Evolutionary conservation across 2,888 invertebrate species (phyloP).

Genomic region (Geotrupes spiniger): DNA sequence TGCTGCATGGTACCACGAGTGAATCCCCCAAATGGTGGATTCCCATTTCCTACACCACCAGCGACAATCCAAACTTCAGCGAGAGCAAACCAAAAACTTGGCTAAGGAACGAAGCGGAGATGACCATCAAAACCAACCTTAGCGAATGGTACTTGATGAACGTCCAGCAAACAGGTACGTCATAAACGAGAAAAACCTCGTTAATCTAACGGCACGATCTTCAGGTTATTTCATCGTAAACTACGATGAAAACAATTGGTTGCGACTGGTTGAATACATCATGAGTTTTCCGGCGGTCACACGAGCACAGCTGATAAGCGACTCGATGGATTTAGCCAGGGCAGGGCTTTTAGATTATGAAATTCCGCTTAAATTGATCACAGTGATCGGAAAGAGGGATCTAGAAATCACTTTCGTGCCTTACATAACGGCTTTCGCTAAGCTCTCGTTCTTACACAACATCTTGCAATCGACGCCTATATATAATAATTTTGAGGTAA

Average conservation of each 20-base stretch:
- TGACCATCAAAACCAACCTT: slow-evolving; percentile 35
- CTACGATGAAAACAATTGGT: slow-evolving; percentile 63
- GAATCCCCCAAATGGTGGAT: slow-evolving; percentile 49
- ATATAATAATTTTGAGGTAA: slow-evolving; percentile 60
- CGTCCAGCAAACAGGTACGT: slow-evolving; percentile 60
- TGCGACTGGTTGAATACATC: slow-evolving; percentile 54
- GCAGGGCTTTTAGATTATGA: slow-evolving; percentile 58
- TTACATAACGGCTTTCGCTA: slow-evolving; percentile 58
- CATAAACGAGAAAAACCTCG: too few relatives aligned
- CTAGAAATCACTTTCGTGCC: slow-evolving; percentile 53
- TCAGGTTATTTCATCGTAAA: slow-evolving; percentile 65
- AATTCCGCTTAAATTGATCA: slow-evolving; percentile 55
- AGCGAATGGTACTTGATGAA: slow-evolving; percentile 63
- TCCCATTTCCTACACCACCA: slow-evolving; percentile 52
- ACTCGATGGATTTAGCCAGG: slow-evolving; percentile 60
- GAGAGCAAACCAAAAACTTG: slow-evolving; percentile 52
- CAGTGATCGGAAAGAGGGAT: slow-evolving; percentile 54
- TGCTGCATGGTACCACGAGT: slow-evolving; percentile 23
- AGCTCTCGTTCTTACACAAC: slow-evolving; percentile 57
- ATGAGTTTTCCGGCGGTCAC: slow-evolving; percentile 58
- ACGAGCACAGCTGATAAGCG: slow-evolving; percentile 68
- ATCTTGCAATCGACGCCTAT: slow-evolving; percentile 59
- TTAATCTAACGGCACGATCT: too few relatives aligned
- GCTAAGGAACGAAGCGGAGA: slow-evolving; percentile 49
- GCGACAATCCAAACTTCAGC: slow-evolving; percentile 38